Evolutionary conservation across 2,888 invertebrate genomes (phyloP), one percentile per base, ranked within the genome.

Genomic region (Trissolcus japonicus): DNA sequence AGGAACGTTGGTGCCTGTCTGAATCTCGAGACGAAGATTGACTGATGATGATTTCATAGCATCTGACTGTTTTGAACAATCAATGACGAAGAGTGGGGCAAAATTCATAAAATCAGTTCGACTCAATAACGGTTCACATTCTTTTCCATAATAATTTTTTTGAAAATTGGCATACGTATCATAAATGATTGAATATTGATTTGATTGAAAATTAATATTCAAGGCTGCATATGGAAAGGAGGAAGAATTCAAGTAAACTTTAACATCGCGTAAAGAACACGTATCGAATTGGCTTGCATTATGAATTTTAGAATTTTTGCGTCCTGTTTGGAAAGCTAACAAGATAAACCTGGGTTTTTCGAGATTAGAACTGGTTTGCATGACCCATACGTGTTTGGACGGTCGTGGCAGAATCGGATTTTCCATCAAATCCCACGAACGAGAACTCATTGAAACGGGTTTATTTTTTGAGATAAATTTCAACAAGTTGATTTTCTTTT

Each of bases 401-500:
- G 50, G 17, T 11, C 4, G 14, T 4, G 17, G 50, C 1, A 17
- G 9, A n/a, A 50, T 16, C 6, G 17, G 19, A 19, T 50, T n/a
- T 19, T 50, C n/a, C n/a, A n/a, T n/a, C n/a, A n/a, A n/a, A n/a
- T n/a, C n/a, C n/a, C n/a, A n/a, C n/a, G n/a, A n/a, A 17, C 50
- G 16, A 17, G 6, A 14, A 50, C 17, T 17, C 51, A 79, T 80
- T 17, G 62, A 9, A 46, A 80, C 78, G 9, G 79, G 65, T 16
- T 53, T 48, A 66, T 81, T 73, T 65, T 74, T 79, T 11, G 46
- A 61, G 35, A 80, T 73, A 51, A 60, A 69, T n/a, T 75, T 72
- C 7, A 80, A 29, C 17, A 82, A 51, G 50, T 79, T 50, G n/a
- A 80, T 77, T 76, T 80, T 81, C 16, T 73, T 63, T 16, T 55